Base-by-base conservation (phyloP, 53 echinoderm and acorn worm species). In the Zoroaster sp. region DNA sequence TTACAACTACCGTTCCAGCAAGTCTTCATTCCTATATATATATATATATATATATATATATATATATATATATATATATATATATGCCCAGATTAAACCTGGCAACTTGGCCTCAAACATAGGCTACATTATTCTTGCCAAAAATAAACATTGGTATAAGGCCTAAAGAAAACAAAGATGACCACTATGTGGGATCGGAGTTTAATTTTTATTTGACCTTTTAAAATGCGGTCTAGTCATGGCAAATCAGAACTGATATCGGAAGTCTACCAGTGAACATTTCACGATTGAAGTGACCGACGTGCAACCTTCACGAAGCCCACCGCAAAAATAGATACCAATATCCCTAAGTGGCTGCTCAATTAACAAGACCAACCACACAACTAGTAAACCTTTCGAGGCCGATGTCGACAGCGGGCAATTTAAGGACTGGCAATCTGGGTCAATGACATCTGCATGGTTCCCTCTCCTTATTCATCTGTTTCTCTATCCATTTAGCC, bases 401-500 rank as follows among this genome's bases (percentile, higher is more conserved):
- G 28, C 63, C 52, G 59, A 59, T 54, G 15, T 2, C 25, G 63
- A 25, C 10, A 28, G 17, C 8, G 30, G 28, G 63, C 10, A 59
- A 59, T 59, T 59, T 59, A 59, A 59, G 63, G 25, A 21, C 28
- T 59, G 63, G 8, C 3, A 5, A 79, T 63, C 65, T 79, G 52
- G 55, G 79, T 79, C 79, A 55, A 38, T 55, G 65, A 40, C 79
- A 79, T 79, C 38, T 79, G 55, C 77, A 43, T 79, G 79, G 79
- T 79, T 21, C 79, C 79, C 79, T 28, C 30, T 47, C 73, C 76
- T 76, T 51, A 14, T 52, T 44, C 53, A 20, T 53, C 78, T 79
- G 65, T 79, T 63, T 79, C 79, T 59, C 65, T 37, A 40, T 79
- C 79, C 40, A 4, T 79, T 79, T 25, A 63, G 23, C 38, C 52